These are phyloP conservation scores for Lasioglossum villosulum DNA, from an alignment of 2,888 invertebrate species.

Conservation along the genomic window DNA sequence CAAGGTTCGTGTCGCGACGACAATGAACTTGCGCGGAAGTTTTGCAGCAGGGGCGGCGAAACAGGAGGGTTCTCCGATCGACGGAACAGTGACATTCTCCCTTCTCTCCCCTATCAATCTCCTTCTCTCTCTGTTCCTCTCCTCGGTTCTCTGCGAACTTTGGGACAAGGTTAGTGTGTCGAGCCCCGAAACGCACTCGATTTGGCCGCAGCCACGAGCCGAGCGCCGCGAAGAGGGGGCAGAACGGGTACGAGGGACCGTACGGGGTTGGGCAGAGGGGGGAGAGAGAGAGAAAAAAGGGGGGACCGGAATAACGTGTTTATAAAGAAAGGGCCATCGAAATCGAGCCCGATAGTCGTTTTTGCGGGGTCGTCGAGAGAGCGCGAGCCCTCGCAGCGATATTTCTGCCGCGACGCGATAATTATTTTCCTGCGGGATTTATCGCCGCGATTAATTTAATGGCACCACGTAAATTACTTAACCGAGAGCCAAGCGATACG, in stretches of 20 bases:
- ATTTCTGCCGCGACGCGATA: slow-evolving; percentile 46
- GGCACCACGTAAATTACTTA: slow-evolving; percentile 9
- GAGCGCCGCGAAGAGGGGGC: slow-evolving; percentile 4
- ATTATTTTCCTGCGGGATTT: slow-evolving; percentile 45
- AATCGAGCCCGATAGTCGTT: slow-evolving; percentile 59
- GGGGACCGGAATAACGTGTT: slow-evolving; percentile 67
- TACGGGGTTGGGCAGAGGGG: not conserved
- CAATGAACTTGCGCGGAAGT: slow-evolving; percentile 70
- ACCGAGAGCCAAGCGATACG: not conserved
- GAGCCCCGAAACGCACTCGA: slow-evolving; percentile 66
- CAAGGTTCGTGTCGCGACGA: slow-evolving; percentile 67
- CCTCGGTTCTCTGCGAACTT: slow-evolving; percentile 63
- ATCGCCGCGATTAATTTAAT: slow-evolving; percentile 27
- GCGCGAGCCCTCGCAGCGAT: slow-evolving; percentile 17
- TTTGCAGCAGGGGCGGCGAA: slow-evolving; percentile 42
- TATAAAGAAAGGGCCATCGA: slow-evolving; percentile 65
- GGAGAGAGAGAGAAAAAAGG: slow-evolving; percentile 12
- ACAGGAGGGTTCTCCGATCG: slow-evolving; percentile 48
- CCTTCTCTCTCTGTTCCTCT: slow-evolving; percentile 1
- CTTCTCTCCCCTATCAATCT: not conserved
- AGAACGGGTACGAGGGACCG: not conserved
- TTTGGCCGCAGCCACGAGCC: slow-evolving; percentile 55
- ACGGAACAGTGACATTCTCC: slow-evolving; percentile 60
- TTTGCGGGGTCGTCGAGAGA: slow-evolving; percentile 30
- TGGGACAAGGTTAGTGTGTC: slow-evolving; percentile 80